These are phyloP conservation scores for Chaunax sp. DNA, from an alignment of 2,797 vertebrate species.

Conservation along the genomic window DNA sequence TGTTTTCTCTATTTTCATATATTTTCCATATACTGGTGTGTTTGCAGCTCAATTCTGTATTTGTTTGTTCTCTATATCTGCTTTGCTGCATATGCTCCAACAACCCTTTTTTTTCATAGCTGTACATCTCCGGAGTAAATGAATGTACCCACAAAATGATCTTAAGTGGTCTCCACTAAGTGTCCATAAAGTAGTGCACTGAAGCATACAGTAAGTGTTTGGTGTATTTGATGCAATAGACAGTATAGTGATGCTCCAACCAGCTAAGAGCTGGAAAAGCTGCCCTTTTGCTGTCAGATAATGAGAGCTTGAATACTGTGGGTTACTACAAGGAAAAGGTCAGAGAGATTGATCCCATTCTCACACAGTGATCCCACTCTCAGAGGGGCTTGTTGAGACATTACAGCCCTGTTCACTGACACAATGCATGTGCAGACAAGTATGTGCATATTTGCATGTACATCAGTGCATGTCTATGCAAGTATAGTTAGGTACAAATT, in stretches of 20 bases:
- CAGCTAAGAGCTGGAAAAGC: slow-evolving; percentile 47
- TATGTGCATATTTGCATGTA: neutral
- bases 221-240: neutral
- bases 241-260: slow-evolving; percentile 23
- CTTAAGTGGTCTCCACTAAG: slow-evolving; percentile 3
- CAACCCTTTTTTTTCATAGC: neutral
- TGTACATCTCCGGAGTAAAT: slow-evolving; percentile 23
- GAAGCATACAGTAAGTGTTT: slow-evolving; percentile 6
- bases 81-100: neutral
- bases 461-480: slow-evolving; percentile 10
- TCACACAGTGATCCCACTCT: slow-evolving; percentile 64
- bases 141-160: slow-evolving; percentile 20
- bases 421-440: slow-evolving; percentile 1
- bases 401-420: slow-evolving; percentile 52
- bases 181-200: slow-evolving; percentile 3
- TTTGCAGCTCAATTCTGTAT: neutral
- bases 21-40: neutral
- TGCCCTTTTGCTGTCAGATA: slow-evolving; percentile 74
- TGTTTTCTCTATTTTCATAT: neutral
- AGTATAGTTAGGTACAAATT: neutral
- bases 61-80: neutral
- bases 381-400: slow-evolving; percentile 60
- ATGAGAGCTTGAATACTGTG: slow-evolving; percentile 70
- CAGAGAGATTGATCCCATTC: slow-evolving; percentile 75
- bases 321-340: slow-evolving; percentile 73